Evolutionary conservation across 2,888 invertebrate species (phyloP).

Genomic region (Euzetes globulus): DNA sequence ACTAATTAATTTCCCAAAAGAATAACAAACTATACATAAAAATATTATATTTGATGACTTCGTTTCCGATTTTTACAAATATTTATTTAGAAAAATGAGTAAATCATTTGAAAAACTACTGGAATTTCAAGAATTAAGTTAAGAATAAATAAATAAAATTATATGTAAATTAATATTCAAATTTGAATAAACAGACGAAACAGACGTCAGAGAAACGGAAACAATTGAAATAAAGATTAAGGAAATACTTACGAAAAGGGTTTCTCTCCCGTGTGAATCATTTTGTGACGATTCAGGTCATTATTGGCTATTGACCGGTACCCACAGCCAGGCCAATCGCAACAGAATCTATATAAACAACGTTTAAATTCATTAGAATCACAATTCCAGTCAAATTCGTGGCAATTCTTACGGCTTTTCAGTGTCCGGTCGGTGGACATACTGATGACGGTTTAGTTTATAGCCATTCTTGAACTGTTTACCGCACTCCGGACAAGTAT

Average conservation of each 20-base stretch:
- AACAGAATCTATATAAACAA: background rate
- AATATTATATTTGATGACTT: too few relatives aligned
- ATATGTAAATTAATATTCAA: too few relatives aligned
- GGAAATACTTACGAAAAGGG: constrained; percentile 18
- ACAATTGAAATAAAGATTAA: background rate
- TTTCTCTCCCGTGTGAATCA: constrained; percentile 35
- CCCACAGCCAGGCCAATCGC: constrained; percentile 30
- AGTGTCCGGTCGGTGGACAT: constrained; percentile 29
- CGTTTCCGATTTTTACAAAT: too few relatives aligned
- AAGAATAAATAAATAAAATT: too few relatives aligned
- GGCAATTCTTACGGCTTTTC: constrained; percentile 31
- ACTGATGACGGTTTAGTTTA: constrained; percentile 34
- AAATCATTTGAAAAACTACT: too few relatives aligned
- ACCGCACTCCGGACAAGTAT: constrained; percentile 32
- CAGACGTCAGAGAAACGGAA: background rate
- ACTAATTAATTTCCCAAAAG: too few relatives aligned
- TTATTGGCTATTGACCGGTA: constrained; percentile 34
- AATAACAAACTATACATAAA: too few relatives aligned
- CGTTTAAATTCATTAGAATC: background rate
- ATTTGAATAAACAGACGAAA: background rate
- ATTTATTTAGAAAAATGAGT: too few relatives aligned
- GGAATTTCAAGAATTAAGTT: too few relatives aligned
- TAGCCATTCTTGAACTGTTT: constrained; percentile 30
- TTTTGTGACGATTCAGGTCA: constrained; percentile 34
- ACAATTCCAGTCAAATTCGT: background rate